phyloP scores from a whole-genome alignment of 2,888 invertebrate species.

The Clitarchus hookeri region DNA sequence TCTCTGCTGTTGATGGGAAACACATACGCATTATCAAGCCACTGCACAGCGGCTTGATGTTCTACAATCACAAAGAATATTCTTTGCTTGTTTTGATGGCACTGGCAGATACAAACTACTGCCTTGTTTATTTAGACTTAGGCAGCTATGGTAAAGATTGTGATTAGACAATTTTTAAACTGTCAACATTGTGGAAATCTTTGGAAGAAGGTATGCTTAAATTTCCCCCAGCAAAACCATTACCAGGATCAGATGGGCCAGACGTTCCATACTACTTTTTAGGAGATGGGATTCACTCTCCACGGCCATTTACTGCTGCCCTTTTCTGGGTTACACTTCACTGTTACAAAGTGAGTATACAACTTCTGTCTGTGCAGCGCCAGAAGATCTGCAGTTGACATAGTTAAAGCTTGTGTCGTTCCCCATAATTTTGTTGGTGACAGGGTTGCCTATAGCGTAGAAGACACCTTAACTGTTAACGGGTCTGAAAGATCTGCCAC shows the following conservation, averaged over 20 bases:
- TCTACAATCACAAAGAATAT: constrained; percentile 37
- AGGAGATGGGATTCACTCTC: constrained; percentile 35
- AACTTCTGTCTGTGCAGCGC: constrained; percentile 44
- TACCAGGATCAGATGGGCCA: constrained; percentile 28
- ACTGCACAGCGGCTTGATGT: constrained; percentile 44
- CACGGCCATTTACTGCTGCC: constrained; percentile 30
- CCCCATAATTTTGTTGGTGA: constrained; percentile 41
- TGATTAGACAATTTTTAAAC: constrained; percentile 32
- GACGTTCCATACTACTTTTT: constrained; percentile 27
- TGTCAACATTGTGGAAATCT: constrained; percentile 30
- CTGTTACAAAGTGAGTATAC: constrained; percentile 38
- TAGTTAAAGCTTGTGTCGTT: constrained; percentile 45
- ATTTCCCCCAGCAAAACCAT: constrained; percentile 25
- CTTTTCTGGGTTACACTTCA: constrained; percentile 29
- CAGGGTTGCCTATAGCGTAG: constrained; percentile 36
- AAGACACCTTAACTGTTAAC: constrained; percentile 42
- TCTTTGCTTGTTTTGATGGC: background rate
- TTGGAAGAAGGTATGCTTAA: constrained; percentile 14
- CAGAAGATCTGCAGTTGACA: constrained; percentile 43
- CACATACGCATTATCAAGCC: constrained; percentile 43
- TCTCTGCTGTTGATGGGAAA: constrained; percentile 45
- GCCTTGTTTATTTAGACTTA: constrained; percentile 37
- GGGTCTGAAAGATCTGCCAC: constrained; percentile 41
- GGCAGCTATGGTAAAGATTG: constrained; percentile 35
- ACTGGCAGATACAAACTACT: constrained; percentile 34